A percentile compares a stretch with the other conserved stretches of the same genome.
Evolutionary conservation across 2,888 invertebrate genomes (phyloP).

Genomic region (Tachystola acroxantha): DNA sequence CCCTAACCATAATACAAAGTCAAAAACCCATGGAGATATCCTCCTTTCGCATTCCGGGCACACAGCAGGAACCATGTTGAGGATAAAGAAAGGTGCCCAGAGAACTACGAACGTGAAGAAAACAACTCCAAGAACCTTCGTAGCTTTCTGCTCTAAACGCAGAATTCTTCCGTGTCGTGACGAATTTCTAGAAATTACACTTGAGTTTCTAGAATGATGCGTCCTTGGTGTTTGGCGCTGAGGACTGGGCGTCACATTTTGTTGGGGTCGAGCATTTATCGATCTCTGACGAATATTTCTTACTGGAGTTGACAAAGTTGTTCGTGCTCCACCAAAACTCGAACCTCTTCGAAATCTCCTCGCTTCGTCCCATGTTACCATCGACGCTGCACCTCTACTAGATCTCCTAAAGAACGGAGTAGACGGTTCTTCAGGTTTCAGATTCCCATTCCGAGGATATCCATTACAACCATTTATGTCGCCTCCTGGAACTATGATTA

Average conservation of each 20-base stretch:
- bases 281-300: conserved; percentile 57
- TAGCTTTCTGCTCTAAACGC: conserved; percentile 95
- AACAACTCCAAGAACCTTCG: conserved; percentile 95
- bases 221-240: conserved; percentile 78
- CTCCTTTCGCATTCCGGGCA: conserved; percentile 88
- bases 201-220: conserved; percentile 88
- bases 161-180: conserved; percentile 91
- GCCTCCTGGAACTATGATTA: conserved; percentile 76
- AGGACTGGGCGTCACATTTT: conserved; percentile 46
- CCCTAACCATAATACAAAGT: conserved; percentile 94
- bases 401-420: conserved; percentile 70
- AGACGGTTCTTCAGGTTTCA: conserved; percentile 57
- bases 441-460: conserved; percentile 48
- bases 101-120: conserved; percentile 96
- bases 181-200: conserved; percentile 88
- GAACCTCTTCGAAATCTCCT: conserved; percentile 82
- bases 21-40: conserved; percentile 88
- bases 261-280: conserved; percentile 46
- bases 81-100: conserved; percentile 97
- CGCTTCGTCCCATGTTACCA: conserved; percentile 87
- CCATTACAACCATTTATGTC: conserved; percentile 65
- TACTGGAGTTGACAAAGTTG: conserved; percentile 76
- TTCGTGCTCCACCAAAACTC: conserved; percentile 83
- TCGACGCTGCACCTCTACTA: conserved; percentile 84
- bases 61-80: conserved; percentile 91